Conservation (phyloP, 2,797 vertebrate genomes). For the Mus spretus region DNA sequence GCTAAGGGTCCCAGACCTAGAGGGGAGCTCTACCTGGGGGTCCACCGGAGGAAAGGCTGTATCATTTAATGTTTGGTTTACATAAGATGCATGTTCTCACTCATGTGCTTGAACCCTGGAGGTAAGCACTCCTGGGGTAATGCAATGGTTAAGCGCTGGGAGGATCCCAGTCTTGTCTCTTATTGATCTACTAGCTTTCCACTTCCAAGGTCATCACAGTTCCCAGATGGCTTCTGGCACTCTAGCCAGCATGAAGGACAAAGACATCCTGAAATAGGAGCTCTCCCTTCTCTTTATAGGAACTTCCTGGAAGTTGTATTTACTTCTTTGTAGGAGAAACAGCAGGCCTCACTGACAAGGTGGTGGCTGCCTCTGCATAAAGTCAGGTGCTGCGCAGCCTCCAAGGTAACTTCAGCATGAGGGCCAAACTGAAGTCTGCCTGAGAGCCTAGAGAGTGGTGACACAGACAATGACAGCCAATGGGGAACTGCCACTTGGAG, state of each 20-base stretch:
- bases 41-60: background rate
- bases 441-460: background rate
- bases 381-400: background rate
- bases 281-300: background rate
- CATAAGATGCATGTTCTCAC: background rate
- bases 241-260: conserved; percentile 32
- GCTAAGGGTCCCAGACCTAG: background rate
- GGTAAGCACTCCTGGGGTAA: background rate
- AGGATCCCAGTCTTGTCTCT: background rate
- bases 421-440: background rate
- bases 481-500: background rate
- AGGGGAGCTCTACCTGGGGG: background rate
- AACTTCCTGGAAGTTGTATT: background rate
- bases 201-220: conserved; percentile 38
- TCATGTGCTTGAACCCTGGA: background rate
- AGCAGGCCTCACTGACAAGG: background rate
- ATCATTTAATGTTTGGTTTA: background rate
- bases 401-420: background rate
- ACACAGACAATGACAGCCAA: background rate
- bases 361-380: background rate
- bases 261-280: conserved; percentile 27
- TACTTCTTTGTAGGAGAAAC: background rate
- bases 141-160: background rate
- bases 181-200: conserved; percentile 22
- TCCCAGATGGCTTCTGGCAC: background rate